Conservation (phyloP, 35 echinoderm and acorn worm species). For the Eucidaris tribuloides region DNA sequence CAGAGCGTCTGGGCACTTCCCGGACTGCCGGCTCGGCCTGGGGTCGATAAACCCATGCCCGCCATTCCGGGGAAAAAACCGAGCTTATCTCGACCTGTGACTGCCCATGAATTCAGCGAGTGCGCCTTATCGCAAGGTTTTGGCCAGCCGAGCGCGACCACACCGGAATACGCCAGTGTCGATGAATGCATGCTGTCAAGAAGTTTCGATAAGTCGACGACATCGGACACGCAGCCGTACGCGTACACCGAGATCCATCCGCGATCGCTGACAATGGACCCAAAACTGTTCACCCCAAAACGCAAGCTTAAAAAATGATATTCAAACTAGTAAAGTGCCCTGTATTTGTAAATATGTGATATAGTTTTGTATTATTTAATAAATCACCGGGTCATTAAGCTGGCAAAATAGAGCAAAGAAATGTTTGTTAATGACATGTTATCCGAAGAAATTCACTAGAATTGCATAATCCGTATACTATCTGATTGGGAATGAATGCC, state of each 20-base stretch:
- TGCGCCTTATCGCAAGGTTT: neutral
- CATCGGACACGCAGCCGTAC: neutral
- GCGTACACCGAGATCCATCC: neutral
- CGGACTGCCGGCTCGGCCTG: neutral
- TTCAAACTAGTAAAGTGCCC: too few species aligned
- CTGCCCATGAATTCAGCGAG: neutral
- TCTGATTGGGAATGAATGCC: too few species aligned
- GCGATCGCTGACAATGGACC: neutral
- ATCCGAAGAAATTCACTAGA: too few species aligned
- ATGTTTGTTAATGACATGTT: too few species aligned
- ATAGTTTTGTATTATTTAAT: too few species aligned
- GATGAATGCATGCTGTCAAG: neutral
- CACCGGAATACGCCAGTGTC: neutral
- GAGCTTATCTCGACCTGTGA: neutral
- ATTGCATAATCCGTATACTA: too few species aligned
- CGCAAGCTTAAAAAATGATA: neutral
- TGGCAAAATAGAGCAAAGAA: too few species aligned
- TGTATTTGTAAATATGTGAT: too few species aligned
- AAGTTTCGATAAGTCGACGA: neutral
- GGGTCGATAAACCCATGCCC: neutral
- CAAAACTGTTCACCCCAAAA: neutral
- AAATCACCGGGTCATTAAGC: too few species aligned
- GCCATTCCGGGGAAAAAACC: neutral
- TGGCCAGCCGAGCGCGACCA: neutral
- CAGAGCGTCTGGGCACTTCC: constrained; percentile 10